Base-by-base conservation (phyloP, 23 tunicate species). In the Trididemnum nubilum region DNA sequence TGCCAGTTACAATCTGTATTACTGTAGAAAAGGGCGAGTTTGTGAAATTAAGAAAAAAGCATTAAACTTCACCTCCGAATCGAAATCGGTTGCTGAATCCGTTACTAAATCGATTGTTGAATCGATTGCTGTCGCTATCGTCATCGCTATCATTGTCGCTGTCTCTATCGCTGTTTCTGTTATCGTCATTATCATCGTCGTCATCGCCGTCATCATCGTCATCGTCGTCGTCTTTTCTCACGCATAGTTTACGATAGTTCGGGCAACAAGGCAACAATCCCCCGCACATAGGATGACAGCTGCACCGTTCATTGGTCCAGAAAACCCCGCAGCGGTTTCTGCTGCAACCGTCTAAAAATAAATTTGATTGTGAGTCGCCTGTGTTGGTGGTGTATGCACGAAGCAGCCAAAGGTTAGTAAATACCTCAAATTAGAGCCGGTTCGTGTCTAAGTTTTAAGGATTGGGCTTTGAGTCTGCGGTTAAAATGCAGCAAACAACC, bases 61-160 rank as follows among this genome's bases (percentile, higher is more conserved):
- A n/a, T n/a, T n/a, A n/a, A n/a, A n/a, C n/a, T n/a, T n/a, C n/a
- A n/a, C n/a, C n/a, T n/a, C n/a, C n/a, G n/a, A n/a, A n/a, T n/a
- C n/a, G n/a, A n/a, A n/a, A n/a, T n/a, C n/a, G n/a, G n/a, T n/a
- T n/a, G n/a, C n/a, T n/a, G n/a, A n/a, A n/a, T n/a, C n/a, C n/a
- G n/a, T n/a, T n/a, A n/a, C n/a, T n/a, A n/a, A n/a, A n/a, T n/a
- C n/a, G n/a, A n/a, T n/a, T n/a, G n/a, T n/a, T n/a, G n/a, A n/a
- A n/a, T n/a, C n/a, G n/a, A n/a, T n/a, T 26, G 26, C 26, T 61
- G 29, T 61, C 67, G 29, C 28, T 21, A n/a, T 61, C 67, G 29
- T n/a, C 26, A 61, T 61, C 67, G 67, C 28, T 61, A 12, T n/a
- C 67, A n/a, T 26, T 61, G 22, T 26, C 67, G 29, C 67, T 61